phyloP scores from a whole-genome alignment of 2,888 invertebrate genomes.

The Orthosia gracilis region DNA sequence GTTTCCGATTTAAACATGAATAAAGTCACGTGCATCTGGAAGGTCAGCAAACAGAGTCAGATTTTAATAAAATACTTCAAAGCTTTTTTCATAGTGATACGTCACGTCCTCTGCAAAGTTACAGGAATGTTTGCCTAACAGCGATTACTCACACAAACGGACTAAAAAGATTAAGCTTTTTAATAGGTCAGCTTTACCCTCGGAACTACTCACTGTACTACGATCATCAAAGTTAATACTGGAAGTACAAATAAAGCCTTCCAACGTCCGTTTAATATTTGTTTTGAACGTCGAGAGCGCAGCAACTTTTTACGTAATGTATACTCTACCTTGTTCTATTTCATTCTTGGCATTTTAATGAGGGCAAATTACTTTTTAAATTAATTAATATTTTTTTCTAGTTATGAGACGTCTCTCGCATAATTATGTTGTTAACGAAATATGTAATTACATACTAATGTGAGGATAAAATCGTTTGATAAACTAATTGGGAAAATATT shows the following conservation, averaged over 20 bases:
- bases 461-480: background rate
- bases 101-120: background rate
- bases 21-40: background rate
- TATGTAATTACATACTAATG: conserved; percentile 13
- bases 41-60: background rate
- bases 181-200: conserved; percentile 38
- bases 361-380: conserved; percentile 23
- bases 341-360: conserved; percentile 46
- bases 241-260: conserved; percentile 76
- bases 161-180: conserved; percentile 21
- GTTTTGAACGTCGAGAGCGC: conserved; percentile 67
- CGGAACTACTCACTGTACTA: conserved; percentile 65
- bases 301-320: conserved; percentile 64
- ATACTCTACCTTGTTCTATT: conserved; percentile 35
- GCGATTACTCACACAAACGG: conserved; percentile 1
- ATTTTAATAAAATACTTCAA: background rate
- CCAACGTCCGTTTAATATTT: conserved; percentile 72
- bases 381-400: conserved; percentile 32
- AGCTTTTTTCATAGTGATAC: background rate
- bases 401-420: conserved; percentile 9
- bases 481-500: conserved; percentile 11
- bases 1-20: background rate
- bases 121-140: background rate
- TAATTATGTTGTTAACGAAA: conserved; percentile 31
- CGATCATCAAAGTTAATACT: conserved; percentile 80